Percentiles rank a stretch among this genome's conserved stretches.
Conservation (phyloP, 2,797 vertebrate species). For the Kryptolebias ocellatus region DNA sequence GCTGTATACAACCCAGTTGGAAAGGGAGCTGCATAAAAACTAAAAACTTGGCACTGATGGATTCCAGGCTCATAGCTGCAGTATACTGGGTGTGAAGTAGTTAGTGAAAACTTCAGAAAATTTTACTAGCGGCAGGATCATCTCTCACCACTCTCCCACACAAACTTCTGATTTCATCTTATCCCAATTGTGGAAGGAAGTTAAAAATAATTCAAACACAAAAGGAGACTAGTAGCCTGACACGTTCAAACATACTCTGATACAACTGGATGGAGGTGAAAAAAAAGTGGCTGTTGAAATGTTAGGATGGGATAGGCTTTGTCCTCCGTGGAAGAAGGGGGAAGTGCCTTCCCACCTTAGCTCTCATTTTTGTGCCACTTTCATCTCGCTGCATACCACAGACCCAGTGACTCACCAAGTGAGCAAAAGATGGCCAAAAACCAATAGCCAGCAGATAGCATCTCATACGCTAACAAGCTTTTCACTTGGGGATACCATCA, state of each 20-base stretch:
- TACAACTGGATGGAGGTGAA: constrained; percentile 46
- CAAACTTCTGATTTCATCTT: constrained; percentile 72
- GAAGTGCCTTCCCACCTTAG: constrained; percentile 56
- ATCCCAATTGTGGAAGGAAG: constrained; percentile 64
- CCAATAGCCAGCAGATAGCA: constrained; percentile 79
- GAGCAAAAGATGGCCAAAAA: constrained; percentile 74
- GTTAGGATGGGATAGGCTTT: constrained; percentile 59
- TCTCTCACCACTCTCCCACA: constrained; percentile 59
- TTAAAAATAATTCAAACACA: constrained; percentile 68
- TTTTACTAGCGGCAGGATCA: constrained; percentile 56
- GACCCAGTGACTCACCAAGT: constrained; percentile 70
- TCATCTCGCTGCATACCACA: constrained; percentile 66
- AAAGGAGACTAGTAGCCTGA: constrained; percentile 53
- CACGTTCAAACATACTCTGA: constrained; percentile 59
- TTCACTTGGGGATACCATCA: constrained; percentile 77
- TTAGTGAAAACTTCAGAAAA: constrained; percentile 44
- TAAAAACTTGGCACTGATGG: constrained; percentile 35
- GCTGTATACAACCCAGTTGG: constrained; percentile 27
- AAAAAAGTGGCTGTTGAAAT: constrained; percentile 54
- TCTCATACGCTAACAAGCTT: constrained; percentile 83
- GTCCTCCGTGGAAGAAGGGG: constrained; percentile 53
- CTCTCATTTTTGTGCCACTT: constrained; percentile 61
- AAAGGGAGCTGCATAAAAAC: constrained; percentile 22
- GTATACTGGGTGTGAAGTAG: constrained; percentile 36
- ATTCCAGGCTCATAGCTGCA: constrained; percentile 41